Evolutionary conservation across 2,888 invertebrate species (phyloP).

Genomic region (Loripinus fragilis): DNA sequence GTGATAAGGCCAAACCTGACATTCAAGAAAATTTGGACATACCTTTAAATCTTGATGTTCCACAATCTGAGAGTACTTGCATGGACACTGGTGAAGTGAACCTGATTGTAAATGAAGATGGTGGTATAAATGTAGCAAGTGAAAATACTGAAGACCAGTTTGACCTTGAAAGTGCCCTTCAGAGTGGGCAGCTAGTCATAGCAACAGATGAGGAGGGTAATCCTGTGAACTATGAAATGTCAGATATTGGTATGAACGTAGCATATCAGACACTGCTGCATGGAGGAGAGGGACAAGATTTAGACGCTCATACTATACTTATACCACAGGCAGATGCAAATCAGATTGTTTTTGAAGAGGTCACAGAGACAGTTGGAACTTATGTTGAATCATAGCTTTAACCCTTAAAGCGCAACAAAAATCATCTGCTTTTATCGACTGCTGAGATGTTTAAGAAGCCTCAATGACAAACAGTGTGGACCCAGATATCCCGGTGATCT

Average conservation of each 20-base stretch:
- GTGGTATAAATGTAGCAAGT: not conserved
- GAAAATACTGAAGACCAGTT: conserved; percentile 38
- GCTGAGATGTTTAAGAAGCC: too few species aligned
- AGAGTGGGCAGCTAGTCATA: conserved; percentile 70
- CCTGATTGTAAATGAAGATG: conserved; percentile 3
- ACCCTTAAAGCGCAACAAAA: too few species aligned
- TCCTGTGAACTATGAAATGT: conserved; percentile 72
- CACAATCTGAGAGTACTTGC: not conserved
- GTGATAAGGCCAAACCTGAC: not conserved
- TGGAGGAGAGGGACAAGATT: conserved; percentile 42
- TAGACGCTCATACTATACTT: conserved; percentile 53
- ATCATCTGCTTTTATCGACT: too few species aligned
- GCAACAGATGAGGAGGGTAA: conserved; percentile 69
- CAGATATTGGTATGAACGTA: conserved; percentile 70
- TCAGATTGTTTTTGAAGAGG: conserved; percentile 52
- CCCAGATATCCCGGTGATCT: not conserved
- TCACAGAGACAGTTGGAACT: conserved; percentile 21
- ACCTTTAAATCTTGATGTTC: not conserved
- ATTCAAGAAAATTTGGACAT: not conserved
- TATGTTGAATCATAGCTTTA: conserved; percentile 3
- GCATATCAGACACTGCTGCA: conserved; percentile 66
- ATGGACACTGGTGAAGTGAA: not conserved
- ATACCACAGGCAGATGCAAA: conserved; percentile 54
- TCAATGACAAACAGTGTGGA: not conserved
- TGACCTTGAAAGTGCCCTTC: conserved; percentile 65